Conservation (phyloP, 2,113 vertebrate genomes). For the Passer domesticus region DNA sequence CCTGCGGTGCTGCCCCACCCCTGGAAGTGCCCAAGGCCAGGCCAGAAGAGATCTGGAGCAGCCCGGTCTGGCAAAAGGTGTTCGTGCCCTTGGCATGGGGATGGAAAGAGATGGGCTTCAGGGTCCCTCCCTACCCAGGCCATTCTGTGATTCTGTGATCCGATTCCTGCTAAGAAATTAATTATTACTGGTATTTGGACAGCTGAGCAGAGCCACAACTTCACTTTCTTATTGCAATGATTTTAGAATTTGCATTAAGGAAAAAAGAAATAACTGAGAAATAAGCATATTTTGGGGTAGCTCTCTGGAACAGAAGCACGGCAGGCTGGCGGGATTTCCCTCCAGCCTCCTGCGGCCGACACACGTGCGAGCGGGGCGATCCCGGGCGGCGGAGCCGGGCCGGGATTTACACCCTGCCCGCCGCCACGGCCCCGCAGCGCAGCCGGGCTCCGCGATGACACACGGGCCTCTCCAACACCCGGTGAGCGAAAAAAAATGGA, state of each 20-base stretch:
- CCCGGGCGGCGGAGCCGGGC: not conserved
- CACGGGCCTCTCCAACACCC: not conserved
- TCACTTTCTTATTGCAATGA: not conserved
- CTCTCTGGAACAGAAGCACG: fast-evolving
- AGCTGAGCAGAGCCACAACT: not conserved
- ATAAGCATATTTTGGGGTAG: fast-evolving
- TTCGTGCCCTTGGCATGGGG: not conserved
- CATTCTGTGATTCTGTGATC: not conserved
- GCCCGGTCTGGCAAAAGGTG: not conserved
- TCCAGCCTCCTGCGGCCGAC: fast-evolving
- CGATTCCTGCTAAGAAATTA: not conserved
- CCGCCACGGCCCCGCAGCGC: not conserved
- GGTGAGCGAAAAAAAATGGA: fast-evolving
- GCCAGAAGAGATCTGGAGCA: not conserved
- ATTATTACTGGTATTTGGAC: not conserved
- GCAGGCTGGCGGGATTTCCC: not conserved
- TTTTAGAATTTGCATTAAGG: not conserved
- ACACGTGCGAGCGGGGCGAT: not conserved
- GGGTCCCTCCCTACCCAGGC: not conserved
- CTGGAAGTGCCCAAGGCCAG: not conserved
- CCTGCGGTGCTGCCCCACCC: not conserved
- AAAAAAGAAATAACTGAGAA: fast-evolving
- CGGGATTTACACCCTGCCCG: not conserved
- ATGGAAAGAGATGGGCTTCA: not conserved
- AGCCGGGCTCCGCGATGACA: not conserved